Evolutionary conservation across 2,888 invertebrate species (phyloP), one percentile per base, ranked within the genome.

Genomic region (Acrocyrtus sp.): DNA sequence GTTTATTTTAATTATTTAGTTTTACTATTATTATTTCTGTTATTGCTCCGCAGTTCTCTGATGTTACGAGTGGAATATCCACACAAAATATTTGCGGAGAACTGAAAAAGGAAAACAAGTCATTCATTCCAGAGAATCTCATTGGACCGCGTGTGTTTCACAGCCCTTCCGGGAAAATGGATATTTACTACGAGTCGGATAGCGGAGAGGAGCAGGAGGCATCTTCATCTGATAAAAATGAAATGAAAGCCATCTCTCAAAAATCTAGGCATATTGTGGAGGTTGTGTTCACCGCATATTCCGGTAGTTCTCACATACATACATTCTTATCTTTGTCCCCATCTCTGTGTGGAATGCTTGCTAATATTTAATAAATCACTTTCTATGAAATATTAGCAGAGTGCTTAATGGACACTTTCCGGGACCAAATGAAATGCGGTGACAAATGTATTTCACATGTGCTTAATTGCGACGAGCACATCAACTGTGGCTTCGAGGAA

Each of bases 261-360:
- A 47, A 72, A 17, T 66, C 66, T 26, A 66, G 66, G 39, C 76
- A 76, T 60, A 54, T 74, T n/a, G 72, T 79, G 15, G 80, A 80
- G 74, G 72, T 80, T 24, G 76, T 78, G 41, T 79, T 80, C 73
- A 80, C 80, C n/a, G 78, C 80, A 22, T 77, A 77, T 48, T 69
- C 72, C 65, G 74, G 77, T 76, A 50, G 21, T n/a, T n/a, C n/a
- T n/a, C n/a, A n/a, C n/a, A n/a, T n/a, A n/a, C n/a, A 15, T 39
- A 15, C 41, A 39, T 15, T 39, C 41, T 39, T 39, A 15, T 15
- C 15, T 10, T 15, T 39, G 10, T 39, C 15, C 15, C 41, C 10
- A 39, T 15, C 10, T 39, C 41, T 39, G 10, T 39, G 15, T 39
- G 10, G 41, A 39, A 17, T 54, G 3, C 17, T 29, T 27, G 15